Conservation (phyloP, 2,888 invertebrate species). For the Scaptodrosophila latifasciaeformis region DNA sequence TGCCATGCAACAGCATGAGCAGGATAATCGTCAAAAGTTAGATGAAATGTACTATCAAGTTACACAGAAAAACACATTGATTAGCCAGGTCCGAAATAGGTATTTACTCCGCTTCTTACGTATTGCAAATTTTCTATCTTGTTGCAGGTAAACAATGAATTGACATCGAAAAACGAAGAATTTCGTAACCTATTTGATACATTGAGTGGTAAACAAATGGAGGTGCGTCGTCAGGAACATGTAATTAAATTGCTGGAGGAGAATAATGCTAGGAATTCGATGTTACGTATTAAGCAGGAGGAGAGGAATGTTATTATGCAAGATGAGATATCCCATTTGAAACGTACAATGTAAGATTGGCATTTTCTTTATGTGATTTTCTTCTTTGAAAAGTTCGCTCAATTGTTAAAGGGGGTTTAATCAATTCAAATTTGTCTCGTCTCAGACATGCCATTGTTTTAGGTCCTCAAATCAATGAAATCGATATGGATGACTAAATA, state of each 20-base stretch:
- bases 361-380: background rate
- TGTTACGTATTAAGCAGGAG: slow-evolving; percentile 64
- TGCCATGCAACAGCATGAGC: slow-evolving; percentile 64
- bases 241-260: slow-evolving; percentile 69
- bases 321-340: slow-evolving; percentile 56
- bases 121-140: background rate
- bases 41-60: slow-evolving; percentile 60
- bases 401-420: no score
- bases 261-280: slow-evolving; percentile 55
- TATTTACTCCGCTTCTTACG: background rate
- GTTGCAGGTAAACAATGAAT: slow-evolving; percentile 59
- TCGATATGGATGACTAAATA: slow-evolving; percentile 3
- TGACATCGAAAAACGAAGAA: slow-evolving; percentile 61
- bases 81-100: slow-evolving; percentile 37
- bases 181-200: slow-evolving; percentile 61
- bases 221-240: slow-evolving; percentile 62
- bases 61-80: slow-evolving; percentile 45
- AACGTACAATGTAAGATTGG: slow-evolving; percentile 63
- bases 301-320: slow-evolving; percentile 62
- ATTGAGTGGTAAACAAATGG: slow-evolving; percentile 60
- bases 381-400: slow-evolving; percentile 35
- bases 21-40: slow-evolving; percentile 46
- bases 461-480: slow-evolving; percentile 12
- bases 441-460: slow-evolving; percentile 28
- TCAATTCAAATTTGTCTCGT: slow-evolving; percentile 15